Percentiles rank a stretch among this genome's conserved stretches.
Evolutionary conservation across 1,140 invertebrate species (phyloP).

Genomic region (Rhynchophorus ferrugineus): DNA sequence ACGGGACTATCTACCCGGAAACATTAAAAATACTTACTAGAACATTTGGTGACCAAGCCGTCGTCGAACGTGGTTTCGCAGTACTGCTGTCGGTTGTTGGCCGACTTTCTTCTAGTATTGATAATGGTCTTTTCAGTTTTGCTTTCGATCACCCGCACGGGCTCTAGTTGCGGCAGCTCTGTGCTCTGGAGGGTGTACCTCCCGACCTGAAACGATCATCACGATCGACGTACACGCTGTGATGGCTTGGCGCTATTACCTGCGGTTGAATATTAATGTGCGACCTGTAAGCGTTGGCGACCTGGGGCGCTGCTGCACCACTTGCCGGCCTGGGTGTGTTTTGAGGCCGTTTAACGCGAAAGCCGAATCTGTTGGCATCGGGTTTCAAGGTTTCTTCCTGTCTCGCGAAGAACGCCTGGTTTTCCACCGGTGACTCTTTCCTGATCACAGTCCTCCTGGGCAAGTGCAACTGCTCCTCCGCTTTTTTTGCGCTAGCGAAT

Average conservation of each 20-base stretch:
- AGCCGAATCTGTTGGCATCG: background rate
- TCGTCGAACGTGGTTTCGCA: no score
- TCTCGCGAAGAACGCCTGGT: no score
- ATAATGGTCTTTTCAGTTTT: conserved; percentile 66
- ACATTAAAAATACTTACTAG: no score
- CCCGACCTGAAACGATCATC: conserved; percentile 21
- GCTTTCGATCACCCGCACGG: conserved; percentile 54
- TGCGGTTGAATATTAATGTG: no score
- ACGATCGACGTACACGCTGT: no score
- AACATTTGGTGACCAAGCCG: no score
- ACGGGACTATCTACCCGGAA: no score
- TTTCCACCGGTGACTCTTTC: background rate
- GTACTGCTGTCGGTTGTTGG: conserved; percentile 32
- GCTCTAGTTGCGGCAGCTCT: conserved; percentile 63
- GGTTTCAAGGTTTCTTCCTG: no score
- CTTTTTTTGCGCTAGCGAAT: no score
- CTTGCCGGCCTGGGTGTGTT: background rate
- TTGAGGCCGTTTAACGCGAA: background rate
- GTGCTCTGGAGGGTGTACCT: conserved; percentile 68
- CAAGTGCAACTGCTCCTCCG: background rate
- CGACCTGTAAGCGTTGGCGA: no score
- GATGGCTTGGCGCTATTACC: no score
- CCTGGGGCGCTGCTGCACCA: no score
- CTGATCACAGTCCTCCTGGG: background rate
- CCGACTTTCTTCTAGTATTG: conserved; percentile 50